Base-by-base conservation (phyloP, 1,140 invertebrate genomes). In the Rhopalosiphum maidis region DNA sequence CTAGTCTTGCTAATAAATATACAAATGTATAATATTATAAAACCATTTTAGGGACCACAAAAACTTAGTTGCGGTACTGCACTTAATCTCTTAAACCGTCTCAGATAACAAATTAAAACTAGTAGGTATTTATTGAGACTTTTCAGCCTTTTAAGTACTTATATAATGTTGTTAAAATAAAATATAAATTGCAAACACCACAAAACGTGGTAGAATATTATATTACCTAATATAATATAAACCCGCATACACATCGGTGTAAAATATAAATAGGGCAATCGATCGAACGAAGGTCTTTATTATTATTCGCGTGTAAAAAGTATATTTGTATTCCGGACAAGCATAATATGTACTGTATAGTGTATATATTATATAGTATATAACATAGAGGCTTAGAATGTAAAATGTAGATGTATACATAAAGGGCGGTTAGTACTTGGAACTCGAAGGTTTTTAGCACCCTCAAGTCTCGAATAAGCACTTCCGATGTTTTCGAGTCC, bases 241-340 rank as follows among this genome's bases (percentile, higher is more conserved):
- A 77, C 60, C 60, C 60, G 60, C 60, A n/a, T 60, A 30, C 25
- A 60, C 25, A n/a, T 18, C 30, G n/a, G 60, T 77, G 60, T 77
- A 77, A n/a, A 77, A 77, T 77, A 77, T 15, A 77, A 77, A 77
- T 77, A 77, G 60, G 60, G 60, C 60, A 77, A 77, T 77, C 60
- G 60, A 77, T 77, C n/a, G 60, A 77, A n/a, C 30, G 60, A 77
- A 77, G 60, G 60, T 77, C 60, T 77, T 77, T 77, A 77, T 77
- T 77, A 77, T 77, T 77, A n/a, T n/a, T 77, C 15, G 60, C 60
- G n/a, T 77, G 60, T 35, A 77, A 18, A n/a, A 77, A 77, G 60
- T 77, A 35, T 77, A 77, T 77, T n/a, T 77, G 30, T 77, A 18
- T 77, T 77, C 30, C 30, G 60, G 15, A n/a, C 30, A n/a, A 68